Percentiles rank a stretch among this genome's conserved stretches.
phyloP scores from a whole-genome alignment of 1,140 invertebrate genomes.

The Holotrichia oblita region DNA sequence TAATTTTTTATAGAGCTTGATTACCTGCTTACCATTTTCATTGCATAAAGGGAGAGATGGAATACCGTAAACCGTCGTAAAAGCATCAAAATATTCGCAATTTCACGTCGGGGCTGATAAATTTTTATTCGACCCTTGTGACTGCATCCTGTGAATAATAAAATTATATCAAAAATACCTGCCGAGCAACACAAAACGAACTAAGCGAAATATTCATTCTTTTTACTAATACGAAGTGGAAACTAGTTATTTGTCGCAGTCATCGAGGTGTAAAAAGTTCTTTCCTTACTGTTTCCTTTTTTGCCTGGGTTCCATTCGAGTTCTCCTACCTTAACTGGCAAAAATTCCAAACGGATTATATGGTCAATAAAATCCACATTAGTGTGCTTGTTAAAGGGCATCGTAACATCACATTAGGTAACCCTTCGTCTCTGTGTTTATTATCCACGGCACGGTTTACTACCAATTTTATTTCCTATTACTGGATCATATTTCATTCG shows the following conservation, averaged over 20 bases:
- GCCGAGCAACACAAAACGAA: not conserved
- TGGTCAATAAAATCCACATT: slow-evolving; percentile 33
- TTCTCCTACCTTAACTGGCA: not conserved
- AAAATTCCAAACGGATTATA: slow-evolving; percentile 26
- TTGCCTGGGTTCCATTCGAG: not conserved
- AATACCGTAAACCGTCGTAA: not conserved
- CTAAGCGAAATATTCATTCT: not conserved
- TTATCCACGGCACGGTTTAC: slow-evolving; percentile 32
- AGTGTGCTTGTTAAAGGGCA: slow-evolving; percentile 30
- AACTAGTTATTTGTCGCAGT: not conserved
- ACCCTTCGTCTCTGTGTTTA: not conserved
- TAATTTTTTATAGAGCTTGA: slow-evolving; percentile 28
- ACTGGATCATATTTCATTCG: slow-evolving; percentile 33
- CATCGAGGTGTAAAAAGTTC: not conserved
- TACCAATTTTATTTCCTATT: slow-evolving; percentile 32
- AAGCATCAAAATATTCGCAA: slow-evolving; percentile 33
- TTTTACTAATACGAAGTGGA: not conserved
- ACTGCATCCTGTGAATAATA: slow-evolving; percentile 3
- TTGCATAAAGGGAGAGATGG: not conserved
- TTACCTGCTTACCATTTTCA: slow-evolving; percentile 31
- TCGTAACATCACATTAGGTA: slow-evolving; percentile 36
- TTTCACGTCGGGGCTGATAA: slow-evolving; percentile 11
- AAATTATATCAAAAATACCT: slow-evolving; percentile 16
- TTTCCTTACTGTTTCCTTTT: not conserved
- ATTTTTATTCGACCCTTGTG: slow-evolving; percentile 29